These are phyloP conservation scores for Uloborus plumipes DNA, from an alignment of 2,888 invertebrate genomes.

Conservation along the genomic window DNA sequence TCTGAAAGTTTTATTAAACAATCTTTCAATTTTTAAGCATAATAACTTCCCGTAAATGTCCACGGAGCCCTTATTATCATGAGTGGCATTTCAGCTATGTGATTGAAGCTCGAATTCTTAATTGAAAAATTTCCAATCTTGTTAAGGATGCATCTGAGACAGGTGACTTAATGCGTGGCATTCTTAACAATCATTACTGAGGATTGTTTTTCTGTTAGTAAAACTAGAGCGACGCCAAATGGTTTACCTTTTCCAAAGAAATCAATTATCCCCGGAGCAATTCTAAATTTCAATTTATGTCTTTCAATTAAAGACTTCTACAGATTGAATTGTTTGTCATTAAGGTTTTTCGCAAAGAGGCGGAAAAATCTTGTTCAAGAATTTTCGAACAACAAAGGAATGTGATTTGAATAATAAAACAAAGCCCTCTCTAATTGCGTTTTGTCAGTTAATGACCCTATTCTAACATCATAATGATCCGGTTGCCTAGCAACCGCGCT, in stretches of 20 bases:
- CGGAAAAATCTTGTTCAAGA: constrained; percentile 9
- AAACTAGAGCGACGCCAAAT: no score
- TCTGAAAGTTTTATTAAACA: background rate
- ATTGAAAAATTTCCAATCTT: constrained; percentile 44
- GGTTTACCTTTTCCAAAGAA: no score
- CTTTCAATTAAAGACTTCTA: constrained; percentile 39
- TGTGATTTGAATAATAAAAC: constrained; percentile 7
- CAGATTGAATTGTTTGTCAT: constrained; percentile 31
- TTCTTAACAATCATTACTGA: no score
- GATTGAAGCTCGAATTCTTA: constrained; percentile 37
- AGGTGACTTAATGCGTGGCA: no score
- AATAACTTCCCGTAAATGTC: background rate
- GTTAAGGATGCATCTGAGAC: background rate
- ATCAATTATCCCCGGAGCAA: background rate
- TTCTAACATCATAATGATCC: constrained; percentile 11
- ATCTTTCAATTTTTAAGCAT: background rate
- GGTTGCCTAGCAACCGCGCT: constrained; percentile 10
- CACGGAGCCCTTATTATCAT: background rate
- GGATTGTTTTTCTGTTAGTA: no score
- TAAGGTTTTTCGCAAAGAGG: constrained; percentile 17
- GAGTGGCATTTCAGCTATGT: constrained; percentile 20
- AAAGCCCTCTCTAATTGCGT: constrained; percentile 11
- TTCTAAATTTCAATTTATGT: background rate
- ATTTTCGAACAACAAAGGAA: constrained; percentile 5
- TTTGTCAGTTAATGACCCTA: constrained; percentile 32